Evolutionary conservation across 2,888 invertebrate species (phyloP).

Genomic region (Agelastica alni): DNA sequence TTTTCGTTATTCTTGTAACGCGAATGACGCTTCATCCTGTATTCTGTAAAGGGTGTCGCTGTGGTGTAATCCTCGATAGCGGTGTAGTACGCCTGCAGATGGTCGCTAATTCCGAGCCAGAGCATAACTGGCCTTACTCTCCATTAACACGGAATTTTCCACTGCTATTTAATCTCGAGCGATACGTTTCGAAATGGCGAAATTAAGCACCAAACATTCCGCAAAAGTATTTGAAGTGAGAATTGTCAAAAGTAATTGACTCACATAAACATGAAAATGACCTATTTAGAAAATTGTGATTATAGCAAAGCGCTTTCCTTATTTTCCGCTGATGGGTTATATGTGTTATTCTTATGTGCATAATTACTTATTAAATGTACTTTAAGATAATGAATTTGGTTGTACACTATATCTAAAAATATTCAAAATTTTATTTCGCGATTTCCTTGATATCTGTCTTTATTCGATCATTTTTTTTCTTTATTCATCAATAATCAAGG

Average conservation of each 20-base stretch:
- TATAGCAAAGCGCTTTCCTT: too few relatives aligned
- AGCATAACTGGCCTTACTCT: slow-evolving; percentile 37
- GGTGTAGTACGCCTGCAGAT: slow-evolving; percentile 47
- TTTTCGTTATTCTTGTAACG: too few relatives aligned
- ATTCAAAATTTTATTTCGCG: too few relatives aligned
- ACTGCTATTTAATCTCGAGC: slow-evolving; percentile 35
- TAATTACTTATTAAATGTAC: too few relatives aligned
- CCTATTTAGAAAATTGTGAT: too few relatives aligned
- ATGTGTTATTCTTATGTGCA: too few relatives aligned
- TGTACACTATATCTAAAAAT: too few relatives aligned
- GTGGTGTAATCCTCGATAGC: slow-evolving; percentile 45
- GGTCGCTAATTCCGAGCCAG: slow-evolving; percentile 37
- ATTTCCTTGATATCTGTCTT: too few relatives aligned
- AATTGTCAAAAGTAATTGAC: slow-evolving; percentile 44
- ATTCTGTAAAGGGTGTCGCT: slow-evolving; percentile 41
- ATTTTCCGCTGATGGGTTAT: too few relatives aligned
- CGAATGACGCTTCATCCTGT: slow-evolving; percentile 16
- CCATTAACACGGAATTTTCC: slow-evolving; percentile 40
- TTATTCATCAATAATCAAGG: too few relatives aligned
- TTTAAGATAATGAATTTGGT: too few relatives aligned
- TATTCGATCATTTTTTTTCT: too few relatives aligned
- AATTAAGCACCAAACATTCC: slow-evolving; percentile 33
- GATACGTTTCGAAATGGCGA: slow-evolving; percentile 27
- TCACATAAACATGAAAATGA: slow-evolving; percentile 43
- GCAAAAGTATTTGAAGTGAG: slow-evolving; percentile 33